phyloP scores from a whole-genome alignment of 2,888 invertebrate genomes.

The Synergus laeviventris region DNA sequence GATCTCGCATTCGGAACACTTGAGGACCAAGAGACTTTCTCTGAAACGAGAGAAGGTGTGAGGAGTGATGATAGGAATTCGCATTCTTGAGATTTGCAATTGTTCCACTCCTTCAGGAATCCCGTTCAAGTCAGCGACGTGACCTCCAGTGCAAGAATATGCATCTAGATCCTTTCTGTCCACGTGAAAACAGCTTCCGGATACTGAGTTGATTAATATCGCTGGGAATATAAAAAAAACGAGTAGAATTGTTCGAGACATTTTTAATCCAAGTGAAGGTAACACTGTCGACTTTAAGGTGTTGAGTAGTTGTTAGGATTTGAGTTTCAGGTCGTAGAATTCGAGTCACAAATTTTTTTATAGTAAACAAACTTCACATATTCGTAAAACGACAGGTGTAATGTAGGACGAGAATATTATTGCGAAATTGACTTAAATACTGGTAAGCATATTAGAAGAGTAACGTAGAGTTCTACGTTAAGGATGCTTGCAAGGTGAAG shows the following conservation, averaged over 20 bases:
- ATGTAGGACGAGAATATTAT: not conserved
- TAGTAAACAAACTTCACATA: conserved; percentile 10
- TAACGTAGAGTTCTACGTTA: not conserved
- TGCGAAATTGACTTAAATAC: not conserved
- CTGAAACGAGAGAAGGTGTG: conserved; percentile 66
- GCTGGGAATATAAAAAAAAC: conserved; percentile 42
- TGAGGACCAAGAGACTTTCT: conserved; percentile 63
- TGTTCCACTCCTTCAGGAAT: conserved; percentile 63
- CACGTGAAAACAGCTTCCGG: conserved; percentile 60
- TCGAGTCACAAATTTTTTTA: not conserved
- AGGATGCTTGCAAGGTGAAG: not conserved
- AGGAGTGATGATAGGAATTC: conserved; percentile 59
- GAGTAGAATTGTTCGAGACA: conserved; percentile 35
- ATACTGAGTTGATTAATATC: conserved; percentile 49
- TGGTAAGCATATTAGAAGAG: not conserved
- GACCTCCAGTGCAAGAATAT: conserved; percentile 66
- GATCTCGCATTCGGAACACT: conserved; percentile 68
- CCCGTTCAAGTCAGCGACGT: conserved; percentile 59
- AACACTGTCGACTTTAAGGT: not conserved
- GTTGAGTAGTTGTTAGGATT: not conserved
- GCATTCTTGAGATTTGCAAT: conserved; percentile 65
- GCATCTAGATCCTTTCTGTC: conserved; percentile 65
- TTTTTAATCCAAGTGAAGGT: conserved; percentile 41
- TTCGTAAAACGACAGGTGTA: not conserved
- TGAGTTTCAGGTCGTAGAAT: not conserved